Base-by-base conservation (phyloP, 64 coral and sea anemone genomes). In the Montipora cactus region DNA sequence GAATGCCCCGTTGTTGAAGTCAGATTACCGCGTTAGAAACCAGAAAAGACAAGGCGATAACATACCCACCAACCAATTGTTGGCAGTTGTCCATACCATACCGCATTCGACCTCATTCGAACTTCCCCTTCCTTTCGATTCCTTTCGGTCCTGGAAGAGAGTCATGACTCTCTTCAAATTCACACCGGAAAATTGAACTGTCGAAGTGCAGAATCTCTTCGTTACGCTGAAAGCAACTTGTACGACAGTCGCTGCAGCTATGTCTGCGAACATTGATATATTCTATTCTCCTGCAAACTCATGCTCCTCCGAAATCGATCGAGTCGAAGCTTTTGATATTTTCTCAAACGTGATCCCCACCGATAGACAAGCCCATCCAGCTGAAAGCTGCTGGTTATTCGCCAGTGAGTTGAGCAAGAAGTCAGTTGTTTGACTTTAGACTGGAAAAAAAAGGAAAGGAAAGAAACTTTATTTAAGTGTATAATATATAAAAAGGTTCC, bases 251-350 rank as follows among this genome's bases (percentile, higher is more conserved):
- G 15, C 10, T 87, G 8, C 84, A 87, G 15, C 20, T 87, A 13
- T 87, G 22, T 44, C 84, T 47, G 4, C 84, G 84, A 87, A 87
- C 19, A 37, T 87, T 87, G 4, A 87, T 20, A 45, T 87, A 87
- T 44, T 87, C 84, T 13, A 74, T 49, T 18, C 20, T 4, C 12
- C 19, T 87, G 19, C 84, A 87, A 0, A 3, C 44, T 21, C 66
- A 44, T 5, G 7, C 4, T 49, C 84, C 67, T 50, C 22, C 11
- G 48, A 51, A 73, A 75, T 87, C 70, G 0, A 87, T 73, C 5
- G 14, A 16, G 25, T 87, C 84, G 22, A 87, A 87, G 37, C 74
- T 67, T 0, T 44, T 47, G 14, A 74, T 23, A 44, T 74, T 87
- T 11, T 44, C 84, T 5, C 84, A 68, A 10, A 87, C 84, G 53